Conservation (phyloP, 2,888 invertebrate genomes). For the Macrophya annulata region DNA sequence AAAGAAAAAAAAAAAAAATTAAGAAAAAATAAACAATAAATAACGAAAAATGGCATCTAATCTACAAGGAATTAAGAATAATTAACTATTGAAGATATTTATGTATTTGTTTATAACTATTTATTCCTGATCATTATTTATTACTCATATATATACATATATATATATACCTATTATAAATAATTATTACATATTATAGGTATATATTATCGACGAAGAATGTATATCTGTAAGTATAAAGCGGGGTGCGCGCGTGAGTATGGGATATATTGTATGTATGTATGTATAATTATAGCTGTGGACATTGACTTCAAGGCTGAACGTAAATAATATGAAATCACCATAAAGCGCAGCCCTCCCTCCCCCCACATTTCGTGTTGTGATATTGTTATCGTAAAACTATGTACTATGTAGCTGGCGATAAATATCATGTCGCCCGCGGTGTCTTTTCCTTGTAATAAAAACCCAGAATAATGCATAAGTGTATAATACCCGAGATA, state of each 20-base stretch:
- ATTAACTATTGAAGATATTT: slow-evolving; percentile 60
- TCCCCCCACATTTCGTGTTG: slow-evolving; percentile 74
- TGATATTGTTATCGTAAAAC: slow-evolving; percentile 74
- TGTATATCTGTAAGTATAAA: slow-evolving; percentile 29
- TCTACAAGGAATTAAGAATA: slow-evolving; percentile 53
- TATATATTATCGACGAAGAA: slow-evolving; percentile 38
- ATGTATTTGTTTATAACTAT: slow-evolving; percentile 64
- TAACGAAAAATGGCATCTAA: slow-evolving; percentile 58
- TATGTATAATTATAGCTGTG: background rate
- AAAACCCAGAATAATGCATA: slow-evolving; percentile 62
- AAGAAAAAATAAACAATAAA: background rate
- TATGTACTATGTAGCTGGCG: slow-evolving; percentile 68
- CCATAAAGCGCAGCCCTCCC: slow-evolving; percentile 60
- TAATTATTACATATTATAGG: slow-evolving; percentile 35
- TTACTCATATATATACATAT: slow-evolving; percentile 18
- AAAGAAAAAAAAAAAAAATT: background rate
- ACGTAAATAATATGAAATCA: background rate
- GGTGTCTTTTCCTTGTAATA: slow-evolving; percentile 73
- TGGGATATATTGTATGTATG: too few species aligned
- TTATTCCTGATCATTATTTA: slow-evolving; percentile 55
- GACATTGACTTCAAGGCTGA: slow-evolving; percentile 27
- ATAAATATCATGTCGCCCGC: slow-evolving; percentile 70
- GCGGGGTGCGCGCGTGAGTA: slow-evolving; percentile 20
- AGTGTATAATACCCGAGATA: background rate
- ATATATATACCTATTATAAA: slow-evolving; percentile 6